Conservation (phyloP, 2,797 vertebrate genomes). For the Ctenopoma multispine region DNA sequence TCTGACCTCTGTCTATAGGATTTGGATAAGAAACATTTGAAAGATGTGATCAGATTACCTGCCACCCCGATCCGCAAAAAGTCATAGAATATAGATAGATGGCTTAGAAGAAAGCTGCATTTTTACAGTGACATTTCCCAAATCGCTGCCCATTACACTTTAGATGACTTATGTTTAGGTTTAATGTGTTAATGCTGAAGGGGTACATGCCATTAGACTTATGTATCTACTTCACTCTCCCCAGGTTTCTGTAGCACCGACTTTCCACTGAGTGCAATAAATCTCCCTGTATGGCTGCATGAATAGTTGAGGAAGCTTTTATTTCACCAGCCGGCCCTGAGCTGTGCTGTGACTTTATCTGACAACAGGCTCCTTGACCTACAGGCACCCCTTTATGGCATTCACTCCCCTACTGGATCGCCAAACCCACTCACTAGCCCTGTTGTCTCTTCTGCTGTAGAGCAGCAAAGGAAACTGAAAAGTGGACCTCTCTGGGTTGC, state of each 20-base stretch:
- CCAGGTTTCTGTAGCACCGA: slow-evolving; percentile 38
- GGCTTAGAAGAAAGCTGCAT: slow-evolving; percentile 12
- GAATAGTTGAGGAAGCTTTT: slow-evolving; percentile 54
- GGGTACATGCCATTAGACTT: slow-evolving; percentile 33
- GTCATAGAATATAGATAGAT: background rate
- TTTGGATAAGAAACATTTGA: too few species aligned
- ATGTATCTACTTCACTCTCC: slow-evolving; percentile 22
- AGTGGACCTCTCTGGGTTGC: slow-evolving; percentile 30
- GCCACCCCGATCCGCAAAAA: background rate
- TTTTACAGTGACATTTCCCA: slow-evolving; percentile 19
- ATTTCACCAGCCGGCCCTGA: slow-evolving; percentile 60
- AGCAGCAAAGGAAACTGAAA: slow-evolving; percentile 43
- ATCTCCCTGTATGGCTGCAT: slow-evolving; percentile 58
- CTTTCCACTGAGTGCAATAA: slow-evolving; percentile 54
- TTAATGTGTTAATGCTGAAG: slow-evolving; percentile 34
- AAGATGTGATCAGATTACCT: too few species aligned
- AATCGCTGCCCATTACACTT: slow-evolving; percentile 12
- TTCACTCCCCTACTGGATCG: slow-evolving; percentile 53
- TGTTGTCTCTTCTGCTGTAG: slow-evolving; percentile 32
- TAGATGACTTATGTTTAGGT: slow-evolving; percentile 16
- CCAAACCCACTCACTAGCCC: slow-evolving; percentile 49
- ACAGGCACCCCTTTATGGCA: slow-evolving; percentile 64
- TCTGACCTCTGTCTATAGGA: too few species aligned
- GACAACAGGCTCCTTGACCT: slow-evolving; percentile 80
- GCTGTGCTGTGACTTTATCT: slow-evolving; percentile 76